Evolutionary conservation across 1,140 invertebrate species (phyloP), one percentile per base, ranked within the genome.

Genomic region (Drosophila pandora): DNA sequence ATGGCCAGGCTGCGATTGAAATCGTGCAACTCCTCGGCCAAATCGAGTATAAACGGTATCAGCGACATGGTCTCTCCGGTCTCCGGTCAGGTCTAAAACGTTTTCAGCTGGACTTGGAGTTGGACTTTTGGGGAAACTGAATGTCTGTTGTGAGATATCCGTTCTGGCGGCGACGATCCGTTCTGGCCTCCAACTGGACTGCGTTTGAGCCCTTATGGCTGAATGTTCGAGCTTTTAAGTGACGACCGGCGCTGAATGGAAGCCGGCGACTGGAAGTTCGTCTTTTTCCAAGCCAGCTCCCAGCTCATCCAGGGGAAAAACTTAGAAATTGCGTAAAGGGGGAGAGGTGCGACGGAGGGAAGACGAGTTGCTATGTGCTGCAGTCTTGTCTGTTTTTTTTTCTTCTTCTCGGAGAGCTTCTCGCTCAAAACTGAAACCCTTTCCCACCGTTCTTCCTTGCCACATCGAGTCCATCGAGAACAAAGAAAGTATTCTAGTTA

Each of bases 171-270:
- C 47, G 77, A 57, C 83, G 83, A 89, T 89, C 87, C 90, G 90
- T 90, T 83, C 71, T 77, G 80, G 75, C 75, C 76, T 76, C 78
- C 87, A 85, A 89, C 90, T 90, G 83, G 69, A 79, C 90, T 76
- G 67, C 87, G 73, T 85, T 80, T 91, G 90, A 90, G 63, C 57
- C 47, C 78, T 83, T 82, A 89, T 80, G 71, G 89, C 89, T 90
- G 89, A 90, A 90, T 91, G 72, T 60, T 52, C 52, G 58, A 69
- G 67, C 83, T 90, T 91, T 90, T 90, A 91, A 91, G 81, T 74
- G 74, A 69, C 75, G 76, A 82, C 78, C 83, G 75, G 87, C 78
- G 90, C 90, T 91, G 90, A 91, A 91, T 91, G 90, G 90, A 91
- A 91, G 67, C 23, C 67, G 13, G 21, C 41, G 80, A 34, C 63